Evolutionary conservation across 2,888 invertebrate genomes (phyloP).

Genomic region (Gymnocheta viridis): DNA sequence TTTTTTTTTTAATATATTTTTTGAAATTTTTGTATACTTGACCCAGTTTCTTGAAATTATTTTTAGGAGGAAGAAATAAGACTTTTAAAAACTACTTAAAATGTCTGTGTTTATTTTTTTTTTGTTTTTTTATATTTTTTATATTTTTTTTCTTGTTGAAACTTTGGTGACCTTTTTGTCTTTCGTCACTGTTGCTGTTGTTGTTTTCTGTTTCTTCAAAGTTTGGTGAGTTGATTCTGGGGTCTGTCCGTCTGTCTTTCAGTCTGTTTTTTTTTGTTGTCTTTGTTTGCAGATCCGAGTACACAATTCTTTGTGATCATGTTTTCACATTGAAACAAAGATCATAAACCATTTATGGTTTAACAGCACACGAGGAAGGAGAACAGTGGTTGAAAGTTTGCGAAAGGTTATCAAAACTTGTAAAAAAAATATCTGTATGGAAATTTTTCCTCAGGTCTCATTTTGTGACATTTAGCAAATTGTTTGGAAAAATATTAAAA

Average conservation of each 20-base stretch:
- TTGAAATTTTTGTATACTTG: constrained; percentile 59
- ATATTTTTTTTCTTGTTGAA: constrained; percentile 36
- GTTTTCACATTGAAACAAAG: constrained; percentile 60
- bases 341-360: constrained; percentile 54
- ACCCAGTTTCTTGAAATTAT: constrained; percentile 62
- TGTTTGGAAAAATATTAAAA: too few relatives aligned
- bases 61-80: constrained; percentile 61
- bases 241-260: constrained; percentile 5
- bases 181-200: not conserved
- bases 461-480: not conserved
- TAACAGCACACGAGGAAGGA: not conserved
- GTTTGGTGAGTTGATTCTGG: constrained; percentile 15
- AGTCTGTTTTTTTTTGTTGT: not conserved
- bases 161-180: constrained; percentile 67
- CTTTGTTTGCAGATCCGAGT: constrained; percentile 6
- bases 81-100: constrained; percentile 45
- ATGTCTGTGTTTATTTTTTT: constrained; percentile 39
- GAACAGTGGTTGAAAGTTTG: not conserved
- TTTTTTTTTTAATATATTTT: constrained; percentile 24
- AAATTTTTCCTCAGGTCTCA: not conserved
- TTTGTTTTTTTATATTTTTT: constrained; percentile 30
- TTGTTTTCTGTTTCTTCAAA: constrained; percentile 8
- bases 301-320: constrained; percentile 40
- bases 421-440: not conserved
- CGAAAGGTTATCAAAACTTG: not conserved